Conservation (phyloP, 2,888 invertebrate genomes). For the Mythimna lalbum region DNA sequence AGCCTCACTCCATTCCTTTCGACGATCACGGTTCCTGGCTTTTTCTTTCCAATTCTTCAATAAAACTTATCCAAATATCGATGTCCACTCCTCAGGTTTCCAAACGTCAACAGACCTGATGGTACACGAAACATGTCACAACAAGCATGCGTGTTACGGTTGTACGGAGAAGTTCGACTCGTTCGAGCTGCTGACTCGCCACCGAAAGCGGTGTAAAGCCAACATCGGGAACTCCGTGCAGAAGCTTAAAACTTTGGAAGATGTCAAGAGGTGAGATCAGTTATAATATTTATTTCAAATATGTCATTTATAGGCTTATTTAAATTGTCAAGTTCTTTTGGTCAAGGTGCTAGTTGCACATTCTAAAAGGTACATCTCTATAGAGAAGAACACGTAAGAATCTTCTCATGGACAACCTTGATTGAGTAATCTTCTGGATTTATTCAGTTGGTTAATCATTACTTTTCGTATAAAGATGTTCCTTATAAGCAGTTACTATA, state of each 20-base stretch:
- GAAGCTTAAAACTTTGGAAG: conserved; percentile 77
- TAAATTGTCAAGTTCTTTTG: too few species aligned
- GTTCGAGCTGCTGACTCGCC: conserved; percentile 74
- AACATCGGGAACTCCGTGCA: conserved; percentile 61
- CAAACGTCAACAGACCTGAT: conserved; percentile 83
- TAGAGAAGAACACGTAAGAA: too few species aligned
- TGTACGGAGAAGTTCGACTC: conserved; percentile 80
- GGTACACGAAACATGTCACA: conserved; percentile 86
- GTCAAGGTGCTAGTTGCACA: too few species aligned
- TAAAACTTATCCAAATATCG: neutral
- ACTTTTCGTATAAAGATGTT: neutral
- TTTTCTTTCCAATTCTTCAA: too few species aligned
- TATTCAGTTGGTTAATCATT: neutral
- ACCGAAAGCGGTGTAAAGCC: conserved; percentile 75
- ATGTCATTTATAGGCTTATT: too few species aligned
- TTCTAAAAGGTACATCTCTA: too few species aligned
- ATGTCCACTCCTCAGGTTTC: conserved; percentile 72
- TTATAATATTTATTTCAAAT: too few species aligned
- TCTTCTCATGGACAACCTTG: too few species aligned
- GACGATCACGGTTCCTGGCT: too few species aligned
- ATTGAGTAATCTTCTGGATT: neutral
- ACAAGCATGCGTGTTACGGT: conserved; percentile 79
- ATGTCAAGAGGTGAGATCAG: conserved; percentile 74
- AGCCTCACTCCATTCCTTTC: too few species aligned
- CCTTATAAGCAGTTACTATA: neutral